These are phyloP conservation scores for Batillaria attramentaria DNA, from an alignment of 1,140 invertebrate genomes.

Conservation along the genomic window DNA sequence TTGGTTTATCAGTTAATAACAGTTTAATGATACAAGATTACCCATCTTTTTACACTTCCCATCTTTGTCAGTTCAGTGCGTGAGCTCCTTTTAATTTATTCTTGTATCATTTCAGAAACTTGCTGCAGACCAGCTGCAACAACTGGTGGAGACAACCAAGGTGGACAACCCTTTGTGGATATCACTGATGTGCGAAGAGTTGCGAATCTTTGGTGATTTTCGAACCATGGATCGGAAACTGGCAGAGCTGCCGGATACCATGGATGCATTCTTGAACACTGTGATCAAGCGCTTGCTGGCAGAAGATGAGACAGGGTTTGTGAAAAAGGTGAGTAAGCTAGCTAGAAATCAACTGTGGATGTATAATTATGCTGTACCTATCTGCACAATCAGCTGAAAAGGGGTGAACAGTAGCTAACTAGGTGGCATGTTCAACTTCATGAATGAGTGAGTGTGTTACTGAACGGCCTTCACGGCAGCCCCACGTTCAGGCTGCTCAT, in stretches of 20 bases:
- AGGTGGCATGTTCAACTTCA: neutral
- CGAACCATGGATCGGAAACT: conserved; percentile 60
- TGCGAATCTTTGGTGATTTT: conserved; percentile 70
- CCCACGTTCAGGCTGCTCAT: no score
- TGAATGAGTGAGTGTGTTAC: neutral
- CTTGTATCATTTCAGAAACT: conserved; percentile 56
- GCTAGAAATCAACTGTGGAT: neutral
- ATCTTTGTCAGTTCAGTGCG: neutral
- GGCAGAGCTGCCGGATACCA: conserved; percentile 50
- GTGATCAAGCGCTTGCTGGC: conserved; percentile 58
- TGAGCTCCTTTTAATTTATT: neutral
- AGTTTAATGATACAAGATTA: no score
- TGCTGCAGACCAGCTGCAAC: conserved; percentile 57
- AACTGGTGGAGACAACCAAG: conserved; percentile 52
- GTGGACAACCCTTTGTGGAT: conserved; percentile 68
- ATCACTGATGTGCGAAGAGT: conserved; percentile 63
- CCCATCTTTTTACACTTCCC: no score
- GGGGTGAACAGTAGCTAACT: neutral
- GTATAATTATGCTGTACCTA: neutral
- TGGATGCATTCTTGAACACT: conserved; percentile 55
- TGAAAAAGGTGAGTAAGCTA: conserved; percentile 59
- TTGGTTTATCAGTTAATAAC: no score
- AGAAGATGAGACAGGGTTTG: conserved; percentile 62
- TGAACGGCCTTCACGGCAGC: no score
- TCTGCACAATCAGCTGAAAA: neutral